A percentile compares a stretch with the other conserved stretches of the same genome.
phyloP scores from a whole-genome alignment of 2,113 vertebrate genomes.

The Halichoerus grypus region DNA sequence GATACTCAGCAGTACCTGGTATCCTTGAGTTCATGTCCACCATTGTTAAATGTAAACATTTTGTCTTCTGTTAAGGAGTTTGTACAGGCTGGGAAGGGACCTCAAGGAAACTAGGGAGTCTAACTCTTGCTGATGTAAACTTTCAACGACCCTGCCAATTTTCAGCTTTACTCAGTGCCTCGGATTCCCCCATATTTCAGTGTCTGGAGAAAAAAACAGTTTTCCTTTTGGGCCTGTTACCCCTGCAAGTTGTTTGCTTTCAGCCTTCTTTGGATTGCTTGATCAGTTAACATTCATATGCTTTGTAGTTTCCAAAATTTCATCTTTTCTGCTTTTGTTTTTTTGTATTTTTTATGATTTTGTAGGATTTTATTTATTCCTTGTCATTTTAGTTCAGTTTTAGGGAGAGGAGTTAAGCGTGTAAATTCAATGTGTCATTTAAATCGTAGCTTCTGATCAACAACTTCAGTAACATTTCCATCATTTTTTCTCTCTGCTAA shows the following conservation, averaged over 20 bases:
- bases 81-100: not conserved
- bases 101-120: not conserved
- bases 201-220: not conserved
- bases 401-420: not conserved
- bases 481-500: constrained; percentile 3
- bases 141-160: not conserved
- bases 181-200: not conserved
- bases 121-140: not conserved
- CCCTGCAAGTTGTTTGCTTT: not conserved
- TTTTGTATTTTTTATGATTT: constrained; percentile 2
- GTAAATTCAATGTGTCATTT: not conserved
- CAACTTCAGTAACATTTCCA: not conserved
- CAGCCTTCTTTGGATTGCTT: not conserved
- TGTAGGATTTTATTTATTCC: not conserved
- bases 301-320: constrained; percentile 18
- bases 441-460: not conserved
- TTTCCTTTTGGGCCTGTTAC: not conserved
- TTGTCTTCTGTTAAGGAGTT: not conserved
- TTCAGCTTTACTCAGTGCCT: not conserved
- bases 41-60: not conserved
- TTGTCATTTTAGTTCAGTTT: not conserved
- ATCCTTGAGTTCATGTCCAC: not conserved
- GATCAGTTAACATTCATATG: not conserved
- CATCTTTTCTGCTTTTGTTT: not conserved
- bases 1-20: not conserved